A percentile compares a stretch with the other conserved stretches of the same genome.
These are phyloP conservation scores for Coelopa pilipes DNA, from an alignment of 2,888 invertebrate species.

Conservation along the genomic window DNA sequence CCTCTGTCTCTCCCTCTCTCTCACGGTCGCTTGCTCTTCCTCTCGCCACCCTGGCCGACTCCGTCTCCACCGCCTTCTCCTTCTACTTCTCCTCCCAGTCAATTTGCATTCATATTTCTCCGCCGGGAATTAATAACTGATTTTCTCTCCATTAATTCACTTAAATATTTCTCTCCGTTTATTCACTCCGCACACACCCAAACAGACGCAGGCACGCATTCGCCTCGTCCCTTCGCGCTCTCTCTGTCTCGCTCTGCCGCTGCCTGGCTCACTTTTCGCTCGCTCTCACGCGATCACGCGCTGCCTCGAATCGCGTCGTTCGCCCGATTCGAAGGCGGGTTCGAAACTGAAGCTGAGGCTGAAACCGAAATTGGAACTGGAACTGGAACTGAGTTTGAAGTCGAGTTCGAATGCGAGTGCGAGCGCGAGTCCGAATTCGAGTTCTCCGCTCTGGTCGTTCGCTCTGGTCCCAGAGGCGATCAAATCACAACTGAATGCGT, in stretches of 20 bases:
- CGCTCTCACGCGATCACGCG: not conserved
- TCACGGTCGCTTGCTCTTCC: too few species aligned
- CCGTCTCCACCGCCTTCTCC: too few species aligned
- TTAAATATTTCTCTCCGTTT: not conserved
- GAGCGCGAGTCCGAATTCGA: not conserved
- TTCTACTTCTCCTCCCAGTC: too few species aligned
- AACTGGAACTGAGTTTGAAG: conserved; percentile 21
- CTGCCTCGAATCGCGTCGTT: conserved; percentile 2
- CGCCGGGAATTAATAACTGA: too few species aligned
- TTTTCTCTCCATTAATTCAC: conserved; percentile 2
- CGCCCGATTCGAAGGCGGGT: not conserved
- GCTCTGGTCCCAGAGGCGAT: conserved; percentile 57
- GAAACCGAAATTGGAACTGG: not conserved
- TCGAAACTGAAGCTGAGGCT: conserved; percentile 17
- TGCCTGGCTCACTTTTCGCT: conserved; percentile 8
- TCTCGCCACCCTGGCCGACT: too few species aligned
- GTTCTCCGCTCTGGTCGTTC: conserved; percentile 12
- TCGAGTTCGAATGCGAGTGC: not conserved
- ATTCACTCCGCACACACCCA: too few species aligned
- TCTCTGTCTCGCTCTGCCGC: not conserved
- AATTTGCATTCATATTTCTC: too few species aligned
- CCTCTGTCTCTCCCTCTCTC: too few species aligned
- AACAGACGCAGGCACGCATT: too few species aligned
- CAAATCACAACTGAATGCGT: conserved; percentile 58
- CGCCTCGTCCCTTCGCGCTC: not conserved